A percentile compares a stretch with the other conserved stretches of the same genome.
These are phyloP conservation scores for Lymantria dispar DNA, from an alignment of 2,888 invertebrate species.

Conservation along the genomic window DNA sequence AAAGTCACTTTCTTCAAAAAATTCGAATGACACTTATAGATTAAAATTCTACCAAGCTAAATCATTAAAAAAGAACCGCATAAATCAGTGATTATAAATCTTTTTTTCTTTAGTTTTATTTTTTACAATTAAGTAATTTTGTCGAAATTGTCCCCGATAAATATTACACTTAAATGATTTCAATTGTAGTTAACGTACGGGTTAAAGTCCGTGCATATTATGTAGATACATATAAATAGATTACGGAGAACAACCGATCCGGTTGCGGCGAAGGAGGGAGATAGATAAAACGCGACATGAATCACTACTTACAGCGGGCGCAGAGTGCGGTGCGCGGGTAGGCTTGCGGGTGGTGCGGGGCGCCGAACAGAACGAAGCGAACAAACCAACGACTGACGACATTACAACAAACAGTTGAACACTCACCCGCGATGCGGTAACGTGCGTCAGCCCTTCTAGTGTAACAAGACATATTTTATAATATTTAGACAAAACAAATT, in stretches of 20 bases:
- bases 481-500: conserved; percentile 50
- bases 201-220: conserved; percentile 74
- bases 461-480: conserved; percentile 45
- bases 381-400: conserved; percentile 69
- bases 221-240: conserved; percentile 78
- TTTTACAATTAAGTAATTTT: no score
- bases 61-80: no score
- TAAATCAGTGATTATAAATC: no score
- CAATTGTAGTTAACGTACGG: conserved; percentile 39
- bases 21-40: no score
- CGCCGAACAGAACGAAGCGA: conserved; percentile 66
- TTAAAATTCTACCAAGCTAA: no score
- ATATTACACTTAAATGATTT: not conserved
- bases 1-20: no score
- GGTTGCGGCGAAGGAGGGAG: conserved; percentile 81
- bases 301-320: conserved; percentile 77
- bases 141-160: not conserved
- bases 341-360: conserved; percentile 50
- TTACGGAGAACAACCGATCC: conserved; percentile 81
- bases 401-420: conserved; percentile 79
- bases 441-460: conserved; percentile 56
- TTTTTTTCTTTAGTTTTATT: no score
- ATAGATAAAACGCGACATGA: conserved; percentile 82
- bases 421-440: conserved; percentile 70
- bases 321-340: conserved; percentile 61